Conservation (phyloP, 2,888 invertebrate genomes). For the Salticus scenicus region DNA sequence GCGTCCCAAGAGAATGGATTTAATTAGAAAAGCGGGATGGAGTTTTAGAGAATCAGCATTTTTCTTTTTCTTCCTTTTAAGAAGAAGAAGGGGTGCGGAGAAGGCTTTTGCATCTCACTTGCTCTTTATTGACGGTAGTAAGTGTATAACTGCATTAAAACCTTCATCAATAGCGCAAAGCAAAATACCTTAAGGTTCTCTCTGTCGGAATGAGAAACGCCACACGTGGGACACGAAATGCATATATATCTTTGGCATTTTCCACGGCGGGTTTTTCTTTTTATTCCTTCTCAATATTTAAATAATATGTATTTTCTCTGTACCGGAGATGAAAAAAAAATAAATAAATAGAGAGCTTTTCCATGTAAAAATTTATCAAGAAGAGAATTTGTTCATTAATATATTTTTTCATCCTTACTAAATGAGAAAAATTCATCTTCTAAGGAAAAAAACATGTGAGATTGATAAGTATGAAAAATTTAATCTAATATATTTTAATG, state of each 20-base stretch:
- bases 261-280: too few species aligned
- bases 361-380: too few species aligned
- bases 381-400: too few species aligned
- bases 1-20: slow-evolving; percentile 39
- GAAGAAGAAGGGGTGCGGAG: not conserved
- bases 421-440: too few species aligned
- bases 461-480: too few species aligned
- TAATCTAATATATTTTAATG: too few species aligned
- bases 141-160: slow-evolving; percentile 13
- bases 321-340: too few species aligned
- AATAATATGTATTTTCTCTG: not conserved
- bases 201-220: not conserved
- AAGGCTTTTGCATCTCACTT: not conserved
- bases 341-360: too few species aligned
- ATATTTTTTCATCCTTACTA: too few species aligned
- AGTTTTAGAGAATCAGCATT: not conserved
- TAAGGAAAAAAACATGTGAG: too few species aligned
- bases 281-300: not conserved
- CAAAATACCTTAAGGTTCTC: not conserved
- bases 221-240: not conserved
- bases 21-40: slow-evolving; percentile 61
- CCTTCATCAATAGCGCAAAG: not conserved
- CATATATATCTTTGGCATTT: too few species aligned
- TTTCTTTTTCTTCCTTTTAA: slow-evolving; percentile 2
- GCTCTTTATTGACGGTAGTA: slow-evolving; percentile 2